Conservation (phyloP, 1,140 invertebrate species). For the Drosophila gunungcola region DNA sequence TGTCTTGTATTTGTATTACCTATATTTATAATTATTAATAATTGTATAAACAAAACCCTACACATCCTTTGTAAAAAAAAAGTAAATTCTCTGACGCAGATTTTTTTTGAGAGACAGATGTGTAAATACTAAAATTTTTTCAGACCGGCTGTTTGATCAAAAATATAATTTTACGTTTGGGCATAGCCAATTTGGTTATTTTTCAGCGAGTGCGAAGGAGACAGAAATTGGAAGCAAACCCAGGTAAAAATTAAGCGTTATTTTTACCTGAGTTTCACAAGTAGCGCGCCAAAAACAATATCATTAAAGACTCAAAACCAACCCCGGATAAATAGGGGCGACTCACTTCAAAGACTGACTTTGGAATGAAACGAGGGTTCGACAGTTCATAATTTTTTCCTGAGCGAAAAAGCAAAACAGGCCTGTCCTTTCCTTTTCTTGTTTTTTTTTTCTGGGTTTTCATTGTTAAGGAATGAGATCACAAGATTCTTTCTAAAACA, state of each 20-base stretch:
- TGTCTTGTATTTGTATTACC: too few species aligned
- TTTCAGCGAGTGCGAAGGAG: slow-evolving; percentile 1
- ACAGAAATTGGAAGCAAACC: slow-evolving; percentile 14
- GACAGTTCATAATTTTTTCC: slow-evolving; percentile 25
- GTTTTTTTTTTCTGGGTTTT: slow-evolving; percentile 19
- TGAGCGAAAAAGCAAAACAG: slow-evolving; percentile 45
- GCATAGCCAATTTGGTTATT: neutral
- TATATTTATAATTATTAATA: too few species aligned
- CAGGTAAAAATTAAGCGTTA: slow-evolving; percentile 55
- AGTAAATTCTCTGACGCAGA: neutral
- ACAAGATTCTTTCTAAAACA: neutral
- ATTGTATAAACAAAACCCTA: too few species aligned
- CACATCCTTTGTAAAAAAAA: too few species aligned
- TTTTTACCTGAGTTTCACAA: slow-evolving; percentile 53
- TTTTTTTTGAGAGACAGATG: neutral
- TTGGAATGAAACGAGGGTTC: slow-evolving; percentile 24
- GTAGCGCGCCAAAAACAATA: slow-evolving; percentile 10
- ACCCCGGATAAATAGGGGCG: slow-evolving; percentile 67
- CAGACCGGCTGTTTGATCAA: slow-evolving; percentile 22
- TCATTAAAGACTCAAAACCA: slow-evolving; percentile 62
- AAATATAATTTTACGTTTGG: slow-evolving; percentile 15
- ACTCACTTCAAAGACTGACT: slow-evolving; percentile 16
- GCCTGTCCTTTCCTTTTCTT: slow-evolving; percentile 50
- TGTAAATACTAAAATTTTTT: slow-evolving; percentile 10
- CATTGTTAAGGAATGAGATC: slow-evolving; percentile 38